phyloP scores from a whole-genome alignment of 2,113 vertebrate genomes.

The Nyctereutes procyonoides region DNA sequence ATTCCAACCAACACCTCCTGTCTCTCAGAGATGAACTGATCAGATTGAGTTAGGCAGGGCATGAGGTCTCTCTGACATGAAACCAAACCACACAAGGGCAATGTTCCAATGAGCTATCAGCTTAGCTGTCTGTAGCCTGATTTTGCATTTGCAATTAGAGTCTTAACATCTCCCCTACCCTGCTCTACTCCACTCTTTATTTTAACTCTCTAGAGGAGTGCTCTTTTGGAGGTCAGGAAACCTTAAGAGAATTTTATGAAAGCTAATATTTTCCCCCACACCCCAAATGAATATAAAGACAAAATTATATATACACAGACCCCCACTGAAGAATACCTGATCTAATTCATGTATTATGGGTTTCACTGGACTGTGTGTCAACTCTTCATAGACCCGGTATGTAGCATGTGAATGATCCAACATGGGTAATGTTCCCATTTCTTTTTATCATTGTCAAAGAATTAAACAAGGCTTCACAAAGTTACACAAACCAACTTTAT shows the following conservation, averaged over 20 bases:
- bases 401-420: not conserved
- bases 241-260: conserved; percentile 4
- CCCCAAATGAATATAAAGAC: not conserved
- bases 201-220: not conserved
- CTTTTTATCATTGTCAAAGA: not conserved
- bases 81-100: not conserved
- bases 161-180: not conserved
- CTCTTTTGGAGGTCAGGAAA: not conserved
- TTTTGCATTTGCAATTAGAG: not conserved
- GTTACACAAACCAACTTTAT: not conserved
- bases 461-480: not conserved
- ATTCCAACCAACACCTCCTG: not conserved
- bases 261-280: not conserved
- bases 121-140: not conserved
- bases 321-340: not conserved
- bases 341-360: not conserved
- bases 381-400: not conserved
- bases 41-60: not conserved
- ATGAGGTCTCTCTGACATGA: not conserved
- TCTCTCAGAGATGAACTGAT: not conserved
- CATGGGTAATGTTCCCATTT: not conserved
- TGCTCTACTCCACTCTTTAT: not conserved
- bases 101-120: not conserved
- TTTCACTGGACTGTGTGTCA: not conserved
- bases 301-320: not conserved